Percentiles rank a stretch among this genome's conserved stretches.
These are phyloP conservation scores for Drosophila lini DNA, from an alignment of 1,140 invertebrate genomes.

Conservation along the genomic window DNA sequence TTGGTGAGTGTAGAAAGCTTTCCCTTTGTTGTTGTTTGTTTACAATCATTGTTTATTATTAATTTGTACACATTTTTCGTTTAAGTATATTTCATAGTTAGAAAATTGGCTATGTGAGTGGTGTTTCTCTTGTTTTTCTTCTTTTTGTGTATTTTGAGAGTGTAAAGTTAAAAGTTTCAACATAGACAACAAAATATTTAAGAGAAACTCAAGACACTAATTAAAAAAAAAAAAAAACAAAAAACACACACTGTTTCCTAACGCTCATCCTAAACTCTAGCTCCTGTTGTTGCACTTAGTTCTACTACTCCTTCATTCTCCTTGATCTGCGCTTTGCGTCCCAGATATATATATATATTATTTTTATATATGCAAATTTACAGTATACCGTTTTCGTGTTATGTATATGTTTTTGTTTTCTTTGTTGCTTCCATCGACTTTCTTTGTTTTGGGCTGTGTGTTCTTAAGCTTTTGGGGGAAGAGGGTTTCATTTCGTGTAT, in stretches of 20 bases:
- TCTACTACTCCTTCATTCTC: conserved; percentile 8
- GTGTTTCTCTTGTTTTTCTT: conserved; percentile 19
- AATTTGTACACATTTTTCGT: conserved; percentile 78
- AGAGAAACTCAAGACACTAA: conserved; percentile 37
- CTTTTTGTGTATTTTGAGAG: conserved; percentile 31
- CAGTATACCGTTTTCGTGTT: conserved; percentile 67
- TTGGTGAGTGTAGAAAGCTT: conserved; percentile 75
- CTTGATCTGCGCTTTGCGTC: conserved; percentile 75
- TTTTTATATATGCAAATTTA: conserved; percentile 65
- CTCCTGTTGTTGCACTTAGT: conserved; percentile 29
- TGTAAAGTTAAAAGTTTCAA: conserved; percentile 60
- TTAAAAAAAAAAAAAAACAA: conserved; percentile 11
- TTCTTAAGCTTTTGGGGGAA: conserved; percentile 28
- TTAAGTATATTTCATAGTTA: conserved; percentile 77
- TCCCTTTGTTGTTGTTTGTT: conserved; percentile 44
- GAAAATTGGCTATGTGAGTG: conserved; percentile 79
- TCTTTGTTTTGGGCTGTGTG: conserved; percentile 34
- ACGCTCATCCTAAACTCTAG: conserved; percentile 61
- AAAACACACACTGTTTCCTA: conserved; percentile 55
- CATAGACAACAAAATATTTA: conserved; percentile 48
- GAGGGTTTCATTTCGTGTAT: conserved; percentile 54
- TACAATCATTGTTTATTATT: conserved; percentile 68
- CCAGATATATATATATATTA: conserved; percentile 51
- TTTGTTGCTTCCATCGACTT: conserved; percentile 23
- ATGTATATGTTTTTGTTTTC: conserved; percentile 57